Evolutionary conservation across 2,888 invertebrate genomes (phyloP).

Genomic region (Drosophila kambysellisi): DNA sequence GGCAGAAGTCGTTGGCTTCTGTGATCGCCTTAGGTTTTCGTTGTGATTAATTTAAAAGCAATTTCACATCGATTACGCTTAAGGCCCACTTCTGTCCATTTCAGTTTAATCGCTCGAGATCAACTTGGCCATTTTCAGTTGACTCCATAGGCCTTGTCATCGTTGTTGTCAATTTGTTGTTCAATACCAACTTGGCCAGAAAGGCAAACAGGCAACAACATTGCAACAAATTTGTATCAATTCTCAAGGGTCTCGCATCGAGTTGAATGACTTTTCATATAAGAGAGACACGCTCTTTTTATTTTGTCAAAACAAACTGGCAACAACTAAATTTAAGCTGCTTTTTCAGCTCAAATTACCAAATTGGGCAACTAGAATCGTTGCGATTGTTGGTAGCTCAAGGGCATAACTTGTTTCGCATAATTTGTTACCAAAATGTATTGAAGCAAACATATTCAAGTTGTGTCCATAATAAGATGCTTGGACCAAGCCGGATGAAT

Average conservation of each 20-base stretch:
- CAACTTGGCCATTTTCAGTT: conserved; percentile 68
- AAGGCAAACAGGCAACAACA: conserved; percentile 16
- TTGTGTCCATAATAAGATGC: background rate
- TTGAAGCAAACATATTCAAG: background rate
- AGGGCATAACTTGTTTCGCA: conserved; percentile 6
- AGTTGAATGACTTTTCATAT: conserved; percentile 61
- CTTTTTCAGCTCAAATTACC: conserved; percentile 31
- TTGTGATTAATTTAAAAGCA: conserved; percentile 42
- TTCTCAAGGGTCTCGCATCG: conserved; percentile 67
- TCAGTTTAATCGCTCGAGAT: conserved; percentile 62
- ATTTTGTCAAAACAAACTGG: background rate
- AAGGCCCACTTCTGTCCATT: conserved; percentile 70
- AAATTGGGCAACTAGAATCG: conserved; percentile 7
- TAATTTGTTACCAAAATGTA: conserved; percentile 4
- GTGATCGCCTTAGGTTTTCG: conserved; percentile 17
- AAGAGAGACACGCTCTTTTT: background rate
- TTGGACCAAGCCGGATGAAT: background rate
- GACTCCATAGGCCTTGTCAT: conserved; percentile 62
- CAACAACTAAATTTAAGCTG: background rate
- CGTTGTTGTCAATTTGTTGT: conserved; percentile 11
- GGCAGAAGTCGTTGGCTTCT: conserved; percentile 51
- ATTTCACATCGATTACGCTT: conserved; percentile 67
- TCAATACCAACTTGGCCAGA: conserved; percentile 43
- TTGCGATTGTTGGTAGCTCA: background rate
- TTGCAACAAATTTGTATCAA: conserved; percentile 65